Evolutionary conservation across 2,888 invertebrate genomes (phyloP).

Genomic region (Melanotus villosus): DNA sequence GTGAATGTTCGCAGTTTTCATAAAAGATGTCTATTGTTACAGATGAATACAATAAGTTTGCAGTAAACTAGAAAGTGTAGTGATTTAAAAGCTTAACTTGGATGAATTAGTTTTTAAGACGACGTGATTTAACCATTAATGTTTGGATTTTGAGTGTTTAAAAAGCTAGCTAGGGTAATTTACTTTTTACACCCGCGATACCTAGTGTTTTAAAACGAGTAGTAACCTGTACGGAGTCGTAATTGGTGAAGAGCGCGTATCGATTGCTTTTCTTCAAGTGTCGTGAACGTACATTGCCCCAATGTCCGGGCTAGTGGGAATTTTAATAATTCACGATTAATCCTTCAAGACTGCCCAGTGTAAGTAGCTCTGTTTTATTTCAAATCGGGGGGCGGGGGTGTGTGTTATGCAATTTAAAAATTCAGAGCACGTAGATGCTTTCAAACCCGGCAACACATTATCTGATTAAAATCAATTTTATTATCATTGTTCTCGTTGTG

Average conservation of each 20-base stretch:
- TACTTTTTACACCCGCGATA: background rate
- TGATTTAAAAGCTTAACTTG: too few relatives aligned
- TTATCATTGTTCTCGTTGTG: conserved; percentile 58
- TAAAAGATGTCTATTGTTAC: background rate
- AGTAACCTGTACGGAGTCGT: conserved; percentile 17
- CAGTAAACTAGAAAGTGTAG: background rate
- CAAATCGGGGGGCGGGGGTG: conserved; percentile 46
- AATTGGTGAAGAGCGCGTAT: conserved; percentile 41
- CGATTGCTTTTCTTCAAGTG: conserved; percentile 41
- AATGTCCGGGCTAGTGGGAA: conserved; percentile 54
- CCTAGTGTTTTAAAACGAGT: background rate
- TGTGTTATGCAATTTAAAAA: conserved; percentile 51
- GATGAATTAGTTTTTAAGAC: too few relatives aligned
- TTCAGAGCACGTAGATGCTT: conserved; percentile 50
- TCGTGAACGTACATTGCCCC: conserved; percentile 40
- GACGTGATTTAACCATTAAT: too few relatives aligned
- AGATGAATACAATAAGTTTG: background rate
- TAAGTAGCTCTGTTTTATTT: conserved; percentile 53
- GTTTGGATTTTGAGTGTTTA: background rate
- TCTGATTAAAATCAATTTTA: conserved; percentile 66
- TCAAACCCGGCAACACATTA: conserved; percentile 55
- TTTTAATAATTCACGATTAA: conserved; percentile 56
- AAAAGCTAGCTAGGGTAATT: background rate
- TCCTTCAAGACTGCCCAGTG: conserved; percentile 53
- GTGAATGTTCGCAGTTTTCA: background rate